phyloP scores from a whole-genome alignment of 2,797 vertebrate genomes.

The Sciaenops ocellatus region DNA sequence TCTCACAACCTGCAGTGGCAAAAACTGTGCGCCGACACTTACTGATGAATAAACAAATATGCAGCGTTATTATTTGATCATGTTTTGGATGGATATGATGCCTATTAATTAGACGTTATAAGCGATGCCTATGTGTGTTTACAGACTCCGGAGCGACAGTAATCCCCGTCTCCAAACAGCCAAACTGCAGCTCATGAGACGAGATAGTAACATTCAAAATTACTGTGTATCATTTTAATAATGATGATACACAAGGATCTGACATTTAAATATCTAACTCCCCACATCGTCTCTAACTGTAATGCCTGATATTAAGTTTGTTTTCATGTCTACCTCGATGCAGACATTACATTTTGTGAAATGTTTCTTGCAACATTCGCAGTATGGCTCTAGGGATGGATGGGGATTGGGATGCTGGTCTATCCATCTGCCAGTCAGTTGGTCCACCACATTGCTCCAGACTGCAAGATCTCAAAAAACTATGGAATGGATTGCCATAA shows the following conservation, averaged over 20 bases:
- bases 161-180: background rate
- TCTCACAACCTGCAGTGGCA: background rate
- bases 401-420: too few relatives aligned
- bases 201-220: background rate
- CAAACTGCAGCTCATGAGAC: background rate
- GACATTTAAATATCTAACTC: background rate
- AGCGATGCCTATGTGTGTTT: background rate
- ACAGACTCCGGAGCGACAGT: background rate
- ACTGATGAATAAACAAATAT: background rate
- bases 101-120: conserved; percentile 13
- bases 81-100: conserved; percentile 5
- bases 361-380: too few relatives aligned
- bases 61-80: conserved; percentile 1
- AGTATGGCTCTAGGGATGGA: too few relatives aligned
- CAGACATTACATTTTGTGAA: background rate
- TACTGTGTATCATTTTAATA: background rate
- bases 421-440: too few relatives aligned
- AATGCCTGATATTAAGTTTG: background rate
- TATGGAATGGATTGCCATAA: too few relatives aligned
- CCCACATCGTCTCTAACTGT: too few relatives aligned
- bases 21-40: background rate
- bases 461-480: too few relatives aligned
- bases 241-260: background rate
- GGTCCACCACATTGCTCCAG: too few relatives aligned
- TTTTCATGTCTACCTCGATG: background rate